phyloP scores from a whole-genome alignment of 2,797 vertebrate genomes.

The Pseudochirops corinnae region DNA sequence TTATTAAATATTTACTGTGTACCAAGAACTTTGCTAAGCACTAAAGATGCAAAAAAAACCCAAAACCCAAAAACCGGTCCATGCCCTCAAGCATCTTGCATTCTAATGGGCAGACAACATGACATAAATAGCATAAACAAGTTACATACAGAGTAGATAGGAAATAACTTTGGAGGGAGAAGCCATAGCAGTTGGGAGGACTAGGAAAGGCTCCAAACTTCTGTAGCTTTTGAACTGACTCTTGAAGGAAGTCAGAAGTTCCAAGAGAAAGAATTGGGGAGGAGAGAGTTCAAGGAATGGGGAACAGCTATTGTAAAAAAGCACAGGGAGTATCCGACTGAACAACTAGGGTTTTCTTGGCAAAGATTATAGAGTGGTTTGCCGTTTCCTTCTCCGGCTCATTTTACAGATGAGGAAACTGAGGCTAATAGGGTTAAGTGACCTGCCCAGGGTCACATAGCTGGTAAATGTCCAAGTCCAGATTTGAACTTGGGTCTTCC shows the following conservation, averaged over 20 bases:
- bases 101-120: background rate
- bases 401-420: background rate
- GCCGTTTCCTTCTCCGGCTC: background rate
- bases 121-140: background rate
- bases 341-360: background rate
- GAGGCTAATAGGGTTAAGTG: background rate
- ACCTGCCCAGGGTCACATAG: background rate
- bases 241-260: background rate
- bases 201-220: background rate
- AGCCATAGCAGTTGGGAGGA: background rate
- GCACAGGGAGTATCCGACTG: background rate
- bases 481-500: background rate
- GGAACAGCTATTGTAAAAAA: background rate
- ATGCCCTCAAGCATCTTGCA: background rate
- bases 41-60: background rate
- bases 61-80: background rate
- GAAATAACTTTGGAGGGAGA: background rate
- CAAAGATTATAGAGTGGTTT: background rate
- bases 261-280: background rate
- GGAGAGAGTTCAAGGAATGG: background rate
- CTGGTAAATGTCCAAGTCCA: background rate
- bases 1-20: background rate
- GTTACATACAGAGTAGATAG: background rate
- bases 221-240: background rate
- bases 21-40: background rate